Conservation (phyloP, 35 echinoderm and acorn worm genomes). For the Amphiura filiformis region DNA sequence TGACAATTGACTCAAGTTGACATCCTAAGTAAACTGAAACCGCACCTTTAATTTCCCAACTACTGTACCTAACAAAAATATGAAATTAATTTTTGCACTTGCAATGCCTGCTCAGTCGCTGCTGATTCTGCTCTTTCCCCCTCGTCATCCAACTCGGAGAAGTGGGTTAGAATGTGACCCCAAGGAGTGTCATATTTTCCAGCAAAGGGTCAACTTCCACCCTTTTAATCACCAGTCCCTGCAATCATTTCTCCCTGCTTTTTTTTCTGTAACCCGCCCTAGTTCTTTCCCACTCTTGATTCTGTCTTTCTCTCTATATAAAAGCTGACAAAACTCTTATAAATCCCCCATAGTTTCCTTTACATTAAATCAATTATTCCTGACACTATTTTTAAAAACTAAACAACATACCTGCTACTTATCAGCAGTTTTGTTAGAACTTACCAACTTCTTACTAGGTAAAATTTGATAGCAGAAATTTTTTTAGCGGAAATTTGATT, state of each 20-base stretch:
- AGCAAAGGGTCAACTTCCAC: not conserved
- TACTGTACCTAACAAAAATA: not conserved
- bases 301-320: too few relatives aligned
- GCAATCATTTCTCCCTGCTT: not conserved
- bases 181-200: not conserved
- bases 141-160: not conserved
- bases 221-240: not conserved
- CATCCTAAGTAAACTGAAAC: not conserved
- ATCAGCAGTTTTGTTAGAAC: not conserved
- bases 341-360: not conserved
- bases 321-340: not conserved
- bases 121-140: too few relatives aligned
- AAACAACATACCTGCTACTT: not conserved
- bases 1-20: not conserved
- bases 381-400: not conserved
- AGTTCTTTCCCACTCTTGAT: not conserved
- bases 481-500: too few relatives aligned
- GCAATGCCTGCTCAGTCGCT: too few relatives aligned
- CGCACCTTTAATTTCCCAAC: not conserved
- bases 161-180: not conserved
- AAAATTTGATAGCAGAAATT: too few relatives aligned
- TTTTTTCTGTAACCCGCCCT: not conserved
- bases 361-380: constrained; percentile 1
- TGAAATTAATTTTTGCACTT: constrained; percentile 1
- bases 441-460: not conserved